Percentiles rank a stretch among this genome's conserved stretches.
phyloP scores from a whole-genome alignment of 2,888 invertebrate species.

The Lithodes maja region DNA sequence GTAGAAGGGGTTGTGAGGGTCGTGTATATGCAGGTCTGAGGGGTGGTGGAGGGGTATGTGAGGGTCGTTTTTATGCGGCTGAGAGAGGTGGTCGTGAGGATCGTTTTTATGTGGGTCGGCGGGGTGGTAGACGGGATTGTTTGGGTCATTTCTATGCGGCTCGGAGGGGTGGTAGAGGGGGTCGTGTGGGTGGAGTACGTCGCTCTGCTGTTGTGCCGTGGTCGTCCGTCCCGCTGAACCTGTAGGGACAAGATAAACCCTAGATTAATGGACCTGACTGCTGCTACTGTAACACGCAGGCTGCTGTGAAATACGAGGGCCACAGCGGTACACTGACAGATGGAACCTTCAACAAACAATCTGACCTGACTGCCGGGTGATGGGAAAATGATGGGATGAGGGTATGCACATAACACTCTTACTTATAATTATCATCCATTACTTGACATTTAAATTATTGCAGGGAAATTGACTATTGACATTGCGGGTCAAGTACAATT shows the following conservation, averaged over 20 bases:
- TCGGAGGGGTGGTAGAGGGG: neutral
- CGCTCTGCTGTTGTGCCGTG: neutral
- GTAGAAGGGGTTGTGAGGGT: neutral
- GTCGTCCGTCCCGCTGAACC: neutral
- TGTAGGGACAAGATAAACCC: neutral
- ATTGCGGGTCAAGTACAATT: too few relatives aligned
- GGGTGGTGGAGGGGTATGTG: neutral
- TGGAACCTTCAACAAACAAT: too few relatives aligned
- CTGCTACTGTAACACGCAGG: neutral
- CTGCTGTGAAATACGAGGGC: too few relatives aligned
- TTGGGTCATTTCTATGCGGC: neutral
- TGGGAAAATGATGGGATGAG: too few relatives aligned
- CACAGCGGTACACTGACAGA: too few relatives aligned
- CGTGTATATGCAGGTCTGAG: neutral
- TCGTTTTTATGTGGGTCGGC: neutral
- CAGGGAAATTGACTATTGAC: too few relatives aligned
- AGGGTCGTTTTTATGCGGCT: neutral
- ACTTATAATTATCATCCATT: too few relatives aligned
- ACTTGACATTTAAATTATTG: too few relatives aligned
- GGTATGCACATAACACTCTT: too few relatives aligned
- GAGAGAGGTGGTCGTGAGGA: neutral
- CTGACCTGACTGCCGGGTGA: too few relatives aligned
- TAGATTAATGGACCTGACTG: neutral
- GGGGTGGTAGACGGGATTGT: neutral
- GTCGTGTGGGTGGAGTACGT: neutral